Evolutionary conservation across 2,888 invertebrate species (phyloP).

Genomic region (Drosophila fulvimacula): DNA sequence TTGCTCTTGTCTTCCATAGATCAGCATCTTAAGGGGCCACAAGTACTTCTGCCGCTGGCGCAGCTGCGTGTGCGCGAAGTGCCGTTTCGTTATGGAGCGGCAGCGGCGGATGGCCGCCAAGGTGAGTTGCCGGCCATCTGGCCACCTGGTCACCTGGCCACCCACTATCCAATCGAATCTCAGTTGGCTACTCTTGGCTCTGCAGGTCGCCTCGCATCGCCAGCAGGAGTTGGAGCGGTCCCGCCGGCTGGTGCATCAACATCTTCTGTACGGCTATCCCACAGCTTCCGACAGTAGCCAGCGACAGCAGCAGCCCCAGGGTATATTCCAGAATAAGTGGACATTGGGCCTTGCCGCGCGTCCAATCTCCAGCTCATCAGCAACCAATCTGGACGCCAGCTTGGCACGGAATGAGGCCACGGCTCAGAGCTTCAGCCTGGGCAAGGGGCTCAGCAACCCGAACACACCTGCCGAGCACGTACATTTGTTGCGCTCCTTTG

Average conservation of each 20-base stretch:
- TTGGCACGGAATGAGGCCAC: neutral
- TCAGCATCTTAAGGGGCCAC: neutral
- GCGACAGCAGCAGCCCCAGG: neutral
- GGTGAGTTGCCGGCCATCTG: neutral
- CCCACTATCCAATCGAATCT: neutral
- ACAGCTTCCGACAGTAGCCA: neutral
- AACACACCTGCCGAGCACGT: slow-evolving; percentile 82
- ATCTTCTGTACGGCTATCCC: neutral
- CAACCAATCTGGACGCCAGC: neutral
- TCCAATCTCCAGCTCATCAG: neutral
- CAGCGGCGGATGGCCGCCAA: neutral
- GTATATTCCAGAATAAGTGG: neutral
- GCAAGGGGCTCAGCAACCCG: slow-evolving; percentile 65
- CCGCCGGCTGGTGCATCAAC: neutral
- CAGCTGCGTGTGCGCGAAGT: slow-evolving; percentile 1
- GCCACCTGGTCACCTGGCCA: neutral
- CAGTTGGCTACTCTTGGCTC: neutral
- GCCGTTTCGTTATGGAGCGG: neutral
- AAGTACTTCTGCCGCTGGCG: slow-evolving; percentile 2
- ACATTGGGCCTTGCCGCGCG: neutral
- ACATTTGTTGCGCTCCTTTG: slow-evolving; percentile 81
- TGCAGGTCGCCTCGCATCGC: slow-evolving; percentile 5
- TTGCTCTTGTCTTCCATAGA: neutral
- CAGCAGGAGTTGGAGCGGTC: neutral
- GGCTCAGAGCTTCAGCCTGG: neutral